Conservation (phyloP, 2,113 vertebrate species). For the Phodopus roborovskii region DNA sequence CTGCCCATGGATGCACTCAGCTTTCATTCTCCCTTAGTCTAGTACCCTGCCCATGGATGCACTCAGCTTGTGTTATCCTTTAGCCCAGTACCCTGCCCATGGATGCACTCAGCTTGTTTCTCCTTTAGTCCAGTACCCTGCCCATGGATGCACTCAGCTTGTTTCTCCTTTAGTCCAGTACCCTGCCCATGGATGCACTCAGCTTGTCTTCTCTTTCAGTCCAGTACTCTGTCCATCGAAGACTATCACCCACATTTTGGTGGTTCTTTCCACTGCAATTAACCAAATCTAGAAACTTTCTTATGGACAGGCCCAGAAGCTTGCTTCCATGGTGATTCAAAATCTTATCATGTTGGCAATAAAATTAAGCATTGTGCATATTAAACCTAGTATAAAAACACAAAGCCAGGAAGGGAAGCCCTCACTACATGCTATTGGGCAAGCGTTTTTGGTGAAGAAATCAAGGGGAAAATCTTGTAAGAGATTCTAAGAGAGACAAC, state of each 20-base stretch:
- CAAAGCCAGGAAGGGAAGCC: background rate
- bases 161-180: background rate
- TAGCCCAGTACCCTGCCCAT: background rate
- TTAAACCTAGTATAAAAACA: background rate
- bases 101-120: background rate
- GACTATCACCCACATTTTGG: background rate
- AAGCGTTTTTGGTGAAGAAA: background rate
- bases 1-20: background rate
- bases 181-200: background rate
- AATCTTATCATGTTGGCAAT: background rate
- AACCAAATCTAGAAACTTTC: background rate
- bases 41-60: background rate
- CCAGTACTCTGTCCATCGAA: background rate
- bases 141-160: background rate
- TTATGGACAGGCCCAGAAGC: background rate
- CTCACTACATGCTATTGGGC: background rate
- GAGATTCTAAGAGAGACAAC: background rate
- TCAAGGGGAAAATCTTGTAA: background rate
- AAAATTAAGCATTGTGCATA: background rate
- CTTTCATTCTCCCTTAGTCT: background rate
- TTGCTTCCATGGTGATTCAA: background rate
- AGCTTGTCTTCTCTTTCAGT: background rate
- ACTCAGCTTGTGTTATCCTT: no score
- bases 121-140: background rate
- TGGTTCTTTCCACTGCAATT: background rate